Evolutionary conservation across 2,797 vertebrate species (phyloP).

Genomic region (Acrossocheilus fasciatus): DNA sequence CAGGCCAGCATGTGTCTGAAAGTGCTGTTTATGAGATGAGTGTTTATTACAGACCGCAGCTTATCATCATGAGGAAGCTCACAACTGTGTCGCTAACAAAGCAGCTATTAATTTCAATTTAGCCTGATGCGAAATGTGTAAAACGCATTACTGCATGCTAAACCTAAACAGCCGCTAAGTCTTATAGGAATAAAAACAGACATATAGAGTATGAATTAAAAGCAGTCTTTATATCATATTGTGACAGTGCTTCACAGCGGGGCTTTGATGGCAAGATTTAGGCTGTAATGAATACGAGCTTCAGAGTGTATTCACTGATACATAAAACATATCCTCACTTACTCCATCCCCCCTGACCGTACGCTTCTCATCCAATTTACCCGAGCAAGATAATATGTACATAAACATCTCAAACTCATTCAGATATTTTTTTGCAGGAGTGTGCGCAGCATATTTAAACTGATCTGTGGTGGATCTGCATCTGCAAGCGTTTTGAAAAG

Average conservation of each 20-base stretch:
- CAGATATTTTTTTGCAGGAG: slow-evolving; percentile 66
- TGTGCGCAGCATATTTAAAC: slow-evolving; percentile 68
- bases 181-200: neutral
- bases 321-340: slow-evolving; percentile 36
- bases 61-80: slow-evolving; percentile 69
- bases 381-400: slow-evolving; percentile 64
- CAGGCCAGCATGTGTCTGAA: slow-evolving; percentile 74
- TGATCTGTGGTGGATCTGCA: slow-evolving; percentile 75
- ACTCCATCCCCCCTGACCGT: slow-evolving; percentile 40
- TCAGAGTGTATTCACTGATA: slow-evolving; percentile 10
- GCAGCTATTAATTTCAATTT: slow-evolving; percentile 29
- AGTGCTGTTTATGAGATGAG: slow-evolving; percentile 76
- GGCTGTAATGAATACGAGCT: slow-evolving; percentile 31
- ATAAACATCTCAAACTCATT: slow-evolving; percentile 72
- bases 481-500: slow-evolving; percentile 78
- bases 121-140: slow-evolving; percentile 14
- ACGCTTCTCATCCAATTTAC: slow-evolving; percentile 47
- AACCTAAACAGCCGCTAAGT: neutral
- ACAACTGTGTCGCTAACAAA: slow-evolving; percentile 36
- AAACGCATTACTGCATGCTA: neutral
- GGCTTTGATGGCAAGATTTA: slow-evolving; percentile 34
- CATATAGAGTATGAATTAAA: slow-evolving; percentile 22
- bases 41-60: slow-evolving; percentile 77
- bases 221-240: neutral
- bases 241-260: slow-evolving; percentile 17